Evolutionary conservation across 2,888 invertebrate genomes (phyloP).

Genomic region (Andrena marginata): DNA sequence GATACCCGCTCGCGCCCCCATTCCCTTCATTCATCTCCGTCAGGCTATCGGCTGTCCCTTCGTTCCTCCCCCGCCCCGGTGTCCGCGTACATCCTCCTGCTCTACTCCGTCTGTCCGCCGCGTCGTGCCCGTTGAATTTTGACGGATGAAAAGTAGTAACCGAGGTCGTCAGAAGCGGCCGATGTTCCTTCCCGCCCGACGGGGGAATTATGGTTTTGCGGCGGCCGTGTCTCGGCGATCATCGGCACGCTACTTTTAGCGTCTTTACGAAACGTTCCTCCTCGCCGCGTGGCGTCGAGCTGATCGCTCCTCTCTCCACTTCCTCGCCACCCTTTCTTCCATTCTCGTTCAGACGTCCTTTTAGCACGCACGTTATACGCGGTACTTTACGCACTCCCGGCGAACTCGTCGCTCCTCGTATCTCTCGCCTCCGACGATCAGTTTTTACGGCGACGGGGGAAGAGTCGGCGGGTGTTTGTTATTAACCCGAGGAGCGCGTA

Average conservation of each 20-base stretch:
- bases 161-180: conserved; percentile 62
- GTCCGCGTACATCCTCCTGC: conserved; percentile 41
- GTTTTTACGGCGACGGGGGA: conserved; percentile 39
- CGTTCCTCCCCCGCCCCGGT: conserved; percentile 33
- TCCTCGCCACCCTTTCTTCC: conserved; percentile 10
- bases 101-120: neutral
- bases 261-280: conserved; percentile 59
- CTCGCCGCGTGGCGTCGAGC: neutral
- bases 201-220: conserved; percentile 63
- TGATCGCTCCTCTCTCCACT: conserved; percentile 16
- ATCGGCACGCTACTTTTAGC: conserved; percentile 54
- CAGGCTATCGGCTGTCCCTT: conserved; percentile 20
- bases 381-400: conserved; percentile 54
- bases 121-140: conserved; percentile 59
- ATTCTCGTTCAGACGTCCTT: conserved; percentile 25
- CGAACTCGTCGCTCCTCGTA: conserved; percentile 50
- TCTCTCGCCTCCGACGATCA: conserved; percentile 34
- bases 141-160: conserved; percentile 73
- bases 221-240: conserved; percentile 52
- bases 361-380: conserved; percentile 55
- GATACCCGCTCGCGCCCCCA: conserved; percentile 19
- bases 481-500: conserved; percentile 39
- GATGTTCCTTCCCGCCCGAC: conserved; percentile 58
- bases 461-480: conserved; percentile 39
- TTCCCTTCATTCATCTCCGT: conserved; percentile 17